Percentiles rank a stretch among this genome's conserved stretches.
These are phyloP conservation scores for Aurelia coerulea DNA, from an alignment of 30 jellyfish, hydroid and myxozoan species.

Conservation along the genomic window DNA sequence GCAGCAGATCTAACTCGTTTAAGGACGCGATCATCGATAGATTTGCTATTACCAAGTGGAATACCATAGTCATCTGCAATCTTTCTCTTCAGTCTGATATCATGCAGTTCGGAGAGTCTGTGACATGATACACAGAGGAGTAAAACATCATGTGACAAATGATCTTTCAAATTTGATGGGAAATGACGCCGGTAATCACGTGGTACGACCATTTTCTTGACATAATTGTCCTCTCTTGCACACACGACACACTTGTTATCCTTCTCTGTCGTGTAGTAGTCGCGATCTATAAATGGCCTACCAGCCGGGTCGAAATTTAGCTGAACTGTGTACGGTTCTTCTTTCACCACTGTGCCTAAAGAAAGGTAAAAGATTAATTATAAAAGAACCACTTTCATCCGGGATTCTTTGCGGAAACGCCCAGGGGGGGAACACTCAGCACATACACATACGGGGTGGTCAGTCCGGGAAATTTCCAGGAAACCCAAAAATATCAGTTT, in stretches of 20 bases:
- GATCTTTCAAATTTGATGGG: conserved; percentile 85
- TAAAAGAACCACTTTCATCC: too few relatives aligned
- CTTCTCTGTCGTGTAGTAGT: conserved; percentile 91
- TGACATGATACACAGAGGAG: conserved; percentile 85
- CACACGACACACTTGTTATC: conserved; percentile 94
- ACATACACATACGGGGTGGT: too few relatives aligned
- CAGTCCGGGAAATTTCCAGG: too few relatives aligned
- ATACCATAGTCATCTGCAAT: conserved; percentile 73
- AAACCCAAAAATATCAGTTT: too few relatives aligned
- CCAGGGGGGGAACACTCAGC: too few relatives aligned
- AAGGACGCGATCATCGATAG: conserved; percentile 61
- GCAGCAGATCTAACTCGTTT: conserved; percentile 88
- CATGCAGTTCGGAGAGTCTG: conserved; percentile 72
- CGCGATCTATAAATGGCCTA: conserved; percentile 77
- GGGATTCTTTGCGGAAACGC: too few relatives aligned
- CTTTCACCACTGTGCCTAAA: conserved; percentile 70
- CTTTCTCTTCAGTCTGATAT: conserved; percentile 74
- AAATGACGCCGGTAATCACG: conserved; percentile 94
- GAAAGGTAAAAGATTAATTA: too few relatives aligned
- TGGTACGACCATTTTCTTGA: conserved; percentile 90
- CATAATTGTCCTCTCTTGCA: conserved; percentile 77
- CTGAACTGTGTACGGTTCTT: conserved; percentile 89
- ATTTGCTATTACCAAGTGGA: conserved; percentile 74
- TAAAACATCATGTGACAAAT: conserved; percentile 87
- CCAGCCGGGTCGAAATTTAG: conserved; percentile 85